Percentiles rank a stretch among this genome's conserved stretches.
Conservation (phyloP, 2,113 vertebrate species). For the Dromaius novaehollandiae region DNA sequence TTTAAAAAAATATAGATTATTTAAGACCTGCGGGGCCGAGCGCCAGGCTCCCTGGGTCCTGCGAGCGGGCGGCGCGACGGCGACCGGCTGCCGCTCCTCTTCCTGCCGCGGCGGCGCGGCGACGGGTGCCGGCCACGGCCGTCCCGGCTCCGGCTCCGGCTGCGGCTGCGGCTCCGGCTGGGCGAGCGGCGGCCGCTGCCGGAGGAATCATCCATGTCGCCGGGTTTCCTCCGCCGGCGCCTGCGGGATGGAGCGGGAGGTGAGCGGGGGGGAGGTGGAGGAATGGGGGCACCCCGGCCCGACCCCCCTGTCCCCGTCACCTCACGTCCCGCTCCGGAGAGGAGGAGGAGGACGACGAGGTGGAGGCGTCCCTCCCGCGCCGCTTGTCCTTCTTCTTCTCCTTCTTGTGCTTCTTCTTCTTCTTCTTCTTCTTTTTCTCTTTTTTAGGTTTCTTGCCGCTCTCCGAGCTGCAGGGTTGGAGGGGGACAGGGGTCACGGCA, state of each 20-base stretch:
- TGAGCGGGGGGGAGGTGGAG: accelerated
- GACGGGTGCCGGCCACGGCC: constrained; percentile 43
- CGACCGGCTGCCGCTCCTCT: constrained; percentile 43
- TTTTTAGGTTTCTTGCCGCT: constrained; percentile 82
- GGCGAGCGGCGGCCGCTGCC: constrained; percentile 54
- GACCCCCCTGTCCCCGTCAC: constrained; percentile 31
- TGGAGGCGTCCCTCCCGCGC: constrained; percentile 62
- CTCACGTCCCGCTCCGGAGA: constrained; percentile 74
- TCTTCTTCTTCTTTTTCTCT: constrained; percentile 82
- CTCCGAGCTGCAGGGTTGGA: constrained; percentile 42
- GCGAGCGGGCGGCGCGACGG: constrained; percentile 78
- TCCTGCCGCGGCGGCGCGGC: background rate
- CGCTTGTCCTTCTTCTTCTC: constrained; percentile 84
- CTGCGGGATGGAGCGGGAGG: constrained; percentile 27
- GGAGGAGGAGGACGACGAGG: constrained; percentile 6
- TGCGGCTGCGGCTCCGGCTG: background rate
- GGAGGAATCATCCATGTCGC: background rate
- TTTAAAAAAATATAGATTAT: background rate
- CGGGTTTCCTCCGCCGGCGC: constrained; percentile 58
- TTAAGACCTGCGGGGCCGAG: background rate
- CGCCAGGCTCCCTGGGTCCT: background rate
- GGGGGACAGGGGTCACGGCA: background rate
- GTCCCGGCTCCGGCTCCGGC: background rate
- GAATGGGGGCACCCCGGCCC: accelerated
- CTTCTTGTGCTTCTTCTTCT: constrained; percentile 85